phyloP scores from a whole-genome alignment of 2,113 vertebrate species.

The Lutjanus erythropterus region DNA sequence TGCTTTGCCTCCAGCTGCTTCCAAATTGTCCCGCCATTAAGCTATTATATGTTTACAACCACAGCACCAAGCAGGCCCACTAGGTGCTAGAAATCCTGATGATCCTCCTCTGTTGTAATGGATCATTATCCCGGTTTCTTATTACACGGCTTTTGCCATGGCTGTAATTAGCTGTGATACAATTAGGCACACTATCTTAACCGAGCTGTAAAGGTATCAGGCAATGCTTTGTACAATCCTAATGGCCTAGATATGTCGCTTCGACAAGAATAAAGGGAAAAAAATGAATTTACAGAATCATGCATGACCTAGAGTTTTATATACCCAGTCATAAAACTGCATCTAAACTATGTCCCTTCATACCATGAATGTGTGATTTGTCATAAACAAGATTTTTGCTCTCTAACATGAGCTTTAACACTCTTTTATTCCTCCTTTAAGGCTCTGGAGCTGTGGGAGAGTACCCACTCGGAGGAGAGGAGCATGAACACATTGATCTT shows the following conservation, averaged over 20 bases:
- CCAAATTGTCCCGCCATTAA: constrained; percentile 85
- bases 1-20: constrained; percentile 83
- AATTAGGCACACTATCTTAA: constrained; percentile 52
- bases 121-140: constrained; percentile 65
- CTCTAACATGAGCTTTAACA: constrained; percentile 13
- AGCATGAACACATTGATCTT: constrained; percentile 72
- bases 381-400: constrained; percentile 8
- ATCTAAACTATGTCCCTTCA: neutral
- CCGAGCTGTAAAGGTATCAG: constrained; percentile 30
- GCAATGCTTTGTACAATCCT: neutral
- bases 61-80: constrained; percentile 65
- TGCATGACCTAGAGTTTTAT: neutral
- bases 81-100: constrained; percentile 69
- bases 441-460: constrained; percentile 48
- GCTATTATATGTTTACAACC: constrained; percentile 84
- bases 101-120: constrained; percentile 67
- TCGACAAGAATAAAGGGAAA: neutral
- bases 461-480: constrained; percentile 57
- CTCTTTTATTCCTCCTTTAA: constrained; percentile 37
- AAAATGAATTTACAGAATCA: neutral
- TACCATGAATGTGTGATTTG: constrained; percentile 14
- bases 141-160: constrained; percentile 48
- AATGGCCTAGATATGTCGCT: constrained; percentile 38
- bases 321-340: neutral
- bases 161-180: constrained; percentile 58